Base-by-base conservation (phyloP, 2,888 invertebrate species). In the Melipona bicolor region DNA sequence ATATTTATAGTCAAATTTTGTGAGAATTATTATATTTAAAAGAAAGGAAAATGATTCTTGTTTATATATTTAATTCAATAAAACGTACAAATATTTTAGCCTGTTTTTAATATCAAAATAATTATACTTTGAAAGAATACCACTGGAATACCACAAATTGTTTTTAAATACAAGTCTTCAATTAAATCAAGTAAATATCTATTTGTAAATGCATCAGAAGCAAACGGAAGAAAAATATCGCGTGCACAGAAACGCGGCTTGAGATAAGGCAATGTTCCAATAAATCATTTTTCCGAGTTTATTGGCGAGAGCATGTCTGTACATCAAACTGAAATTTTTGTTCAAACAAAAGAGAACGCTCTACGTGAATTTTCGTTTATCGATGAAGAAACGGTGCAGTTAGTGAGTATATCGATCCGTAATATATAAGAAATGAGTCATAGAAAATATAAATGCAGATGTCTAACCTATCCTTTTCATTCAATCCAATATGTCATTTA, bases 291-390 rank as follows among this genome's bases (percentile, higher is more conserved):
- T 59, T 62, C 49, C 1, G 36, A 62, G 32, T 24, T 81, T 77
- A 59, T 59, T 24, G 32, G 15, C 24, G 43, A 75, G 32, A 79
- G 36, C 36, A 91, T 92, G 92, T 90, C 90, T 67, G 87, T 77
- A 49, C 85, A 87, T 70, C 85, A 88, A 81, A 50, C 19, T 21
- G 84, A 89, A 50, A 87, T 87, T 49, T 78, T 85, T 24, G 81
- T 87, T 1, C 87, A 87, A n/a, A 88, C 88, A 68, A 87, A 88
- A 77, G 84, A 89, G 68, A 91, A 93, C 27, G 94, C 94, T 50
- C 80, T 89, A 13, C 88, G 91, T 50, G 89, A 91, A 67, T 94
- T 94, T 69, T 81, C 88, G 27, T 89, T 89, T 32, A 79, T 84
- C 61, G 93, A 93, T 73, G 87, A 91, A 43, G 89, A 92, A 15